Evolutionary conservation across 2,888 invertebrate genomes (phyloP), one percentile per base, ranked within the genome.

Genomic region (Meliscaeva auricollis): DNA sequence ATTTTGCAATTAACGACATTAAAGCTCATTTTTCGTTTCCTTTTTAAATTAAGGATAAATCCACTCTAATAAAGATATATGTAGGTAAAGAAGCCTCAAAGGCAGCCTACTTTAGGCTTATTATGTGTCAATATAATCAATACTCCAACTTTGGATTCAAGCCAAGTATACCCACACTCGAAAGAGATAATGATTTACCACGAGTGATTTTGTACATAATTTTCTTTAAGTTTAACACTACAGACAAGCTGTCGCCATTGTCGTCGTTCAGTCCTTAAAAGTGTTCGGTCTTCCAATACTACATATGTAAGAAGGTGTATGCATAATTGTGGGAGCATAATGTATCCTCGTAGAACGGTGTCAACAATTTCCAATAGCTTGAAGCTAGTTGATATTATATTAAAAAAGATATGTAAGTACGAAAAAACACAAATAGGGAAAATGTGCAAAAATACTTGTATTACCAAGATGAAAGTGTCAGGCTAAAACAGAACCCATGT

Each of bases 311-410:
- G 11, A 11, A 11, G 38, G 38, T 38, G 17, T 15, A 26, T 56
- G 4, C 26, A 26, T 38, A 32, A 69, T n/a, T 64, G 35, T 56
- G 13, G 41, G 17, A 54, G 15, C 11, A 54, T 56, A 56, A 44
- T 54, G 17, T 38, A 9, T 56, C 9, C 41, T 60, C 9, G 6
- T 20, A 56, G 30, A 38, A 74, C 6, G 15, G 32, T 83, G 83
- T 79, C 74, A 83, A 79, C 74, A 70, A 83, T 69, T 78, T 83
- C 58, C 77, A 32, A 44, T 32, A 26, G 52, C 50, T 48, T 38
- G 17, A 38, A 56, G 56, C 48, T 44, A 13, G 22, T 13, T 22
- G 7, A 60, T 8, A 35, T 22, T 3, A 38, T 38, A 38, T 38
- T 11, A 11, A 13, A 0, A 38, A 44, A 52, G 8, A 58, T n/a